A percentile compares a stretch with the other conserved stretches of the same genome.
phyloP scores from a whole-genome alignment of 2,113 vertebrate species.

The Alaudala cheleensis region DNA sequence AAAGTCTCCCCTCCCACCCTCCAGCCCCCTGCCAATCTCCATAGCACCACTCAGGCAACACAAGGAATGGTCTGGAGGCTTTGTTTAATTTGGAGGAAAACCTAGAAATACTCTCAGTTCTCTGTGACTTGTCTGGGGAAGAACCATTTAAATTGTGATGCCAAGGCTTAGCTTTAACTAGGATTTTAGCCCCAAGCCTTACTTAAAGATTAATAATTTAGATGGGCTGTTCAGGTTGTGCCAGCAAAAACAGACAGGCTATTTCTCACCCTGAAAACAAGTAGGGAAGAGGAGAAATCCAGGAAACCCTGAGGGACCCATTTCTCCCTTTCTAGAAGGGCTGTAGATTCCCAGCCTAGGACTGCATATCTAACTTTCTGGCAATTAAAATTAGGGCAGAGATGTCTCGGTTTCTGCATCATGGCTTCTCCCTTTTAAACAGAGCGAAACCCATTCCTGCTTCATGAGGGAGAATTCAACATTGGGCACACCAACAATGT shows the following conservation, averaged over 20 bases:
- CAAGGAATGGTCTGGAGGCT: neutral
- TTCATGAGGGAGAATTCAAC: neutral
- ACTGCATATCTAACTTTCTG: neutral
- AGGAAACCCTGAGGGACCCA: neutral
- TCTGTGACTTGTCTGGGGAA: neutral
- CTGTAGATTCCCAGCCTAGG: neutral
- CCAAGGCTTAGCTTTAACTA: neutral
- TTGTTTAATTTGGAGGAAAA: slow-evolving; percentile 6
- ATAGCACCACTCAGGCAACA: neutral
- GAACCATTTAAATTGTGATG: neutral
- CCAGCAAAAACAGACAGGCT: neutral
- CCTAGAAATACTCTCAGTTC: neutral
- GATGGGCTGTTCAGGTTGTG: neutral
- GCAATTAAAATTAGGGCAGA: neutral
- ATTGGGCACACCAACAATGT: rapidly evolving
- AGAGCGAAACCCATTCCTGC: neutral
- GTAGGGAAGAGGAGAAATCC: neutral
- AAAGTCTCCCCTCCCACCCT: neutral
- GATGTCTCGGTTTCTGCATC: neutral
- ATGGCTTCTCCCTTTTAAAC: neutral
- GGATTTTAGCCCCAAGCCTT: neutral
- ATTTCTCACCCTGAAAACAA: neutral
- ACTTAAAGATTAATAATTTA: neutral
- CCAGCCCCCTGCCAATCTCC: neutral
- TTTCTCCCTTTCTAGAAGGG: neutral